These are phyloP conservation scores for Campylomormyrus tamandua DNA, from an alignment of 2,113 vertebrate species.

Conservation along the genomic window DNA sequence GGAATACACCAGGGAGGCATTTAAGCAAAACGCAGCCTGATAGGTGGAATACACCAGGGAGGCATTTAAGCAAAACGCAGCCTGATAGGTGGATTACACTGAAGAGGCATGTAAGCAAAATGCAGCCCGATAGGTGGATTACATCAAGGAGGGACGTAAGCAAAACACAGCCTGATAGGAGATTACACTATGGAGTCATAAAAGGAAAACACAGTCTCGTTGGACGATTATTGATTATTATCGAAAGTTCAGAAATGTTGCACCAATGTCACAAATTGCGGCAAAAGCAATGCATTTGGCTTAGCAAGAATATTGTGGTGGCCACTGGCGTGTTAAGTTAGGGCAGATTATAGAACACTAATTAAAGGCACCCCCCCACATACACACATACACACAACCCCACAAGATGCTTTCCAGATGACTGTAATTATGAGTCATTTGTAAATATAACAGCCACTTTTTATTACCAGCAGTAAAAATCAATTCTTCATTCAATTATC, in stretches of 20 bases:
- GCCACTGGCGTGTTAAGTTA: neutral
- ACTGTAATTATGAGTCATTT: constrained; percentile 69
- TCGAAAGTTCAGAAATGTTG: neutral
- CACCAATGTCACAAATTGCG: neutral
- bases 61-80: neutral
- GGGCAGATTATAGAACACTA: neutral
- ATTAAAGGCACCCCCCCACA: neutral
- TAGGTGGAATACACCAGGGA: neutral
- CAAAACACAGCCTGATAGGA: neutral
- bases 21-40: neutral
- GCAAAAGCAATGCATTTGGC: neutral
- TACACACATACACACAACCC: constrained; percentile 9
- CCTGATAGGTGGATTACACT: neutral
- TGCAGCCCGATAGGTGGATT: neutral
- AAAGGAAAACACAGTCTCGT: neutral
- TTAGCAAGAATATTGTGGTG: neutral
- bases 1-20: neutral
- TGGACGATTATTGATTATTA: neutral
- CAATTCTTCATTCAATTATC: constrained; percentile 68
- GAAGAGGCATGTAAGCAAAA: neutral
- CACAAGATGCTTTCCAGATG: constrained; percentile 62
- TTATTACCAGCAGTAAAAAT: constrained; percentile 68
- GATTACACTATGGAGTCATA: neutral
- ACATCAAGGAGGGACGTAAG: neutral
- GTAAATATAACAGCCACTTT: constrained; percentile 64